Conservation (phyloP, 2,113 vertebrate genomes). For the Podiceps cristatus region DNA sequence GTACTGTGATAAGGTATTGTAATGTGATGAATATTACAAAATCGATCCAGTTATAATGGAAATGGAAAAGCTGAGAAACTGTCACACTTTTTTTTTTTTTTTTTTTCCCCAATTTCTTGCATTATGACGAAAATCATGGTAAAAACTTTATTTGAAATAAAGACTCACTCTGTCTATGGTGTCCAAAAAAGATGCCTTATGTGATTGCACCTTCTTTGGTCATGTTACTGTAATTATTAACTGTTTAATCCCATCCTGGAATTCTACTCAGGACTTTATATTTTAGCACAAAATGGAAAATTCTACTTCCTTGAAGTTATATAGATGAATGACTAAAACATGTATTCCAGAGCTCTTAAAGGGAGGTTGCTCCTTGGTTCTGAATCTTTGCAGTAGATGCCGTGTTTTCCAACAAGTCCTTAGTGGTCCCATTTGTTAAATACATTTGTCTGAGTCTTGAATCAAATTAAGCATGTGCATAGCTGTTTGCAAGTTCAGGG, state of each 20-base stretch:
- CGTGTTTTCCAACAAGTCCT: neutral
- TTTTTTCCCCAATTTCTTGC: neutral
- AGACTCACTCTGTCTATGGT: neutral
- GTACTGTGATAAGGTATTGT: neutral
- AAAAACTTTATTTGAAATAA: neutral
- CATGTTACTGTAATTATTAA: neutral
- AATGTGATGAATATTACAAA: neutral
- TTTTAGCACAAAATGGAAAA: constrained; percentile 15
- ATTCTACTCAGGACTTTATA: neutral
- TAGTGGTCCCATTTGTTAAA: constrained; percentile 26
- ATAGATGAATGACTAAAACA: constrained; percentile 16
- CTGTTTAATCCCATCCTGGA: neutral
- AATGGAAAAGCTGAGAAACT: neutral
- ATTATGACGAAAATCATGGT: neutral
- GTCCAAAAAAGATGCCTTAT: neutral
- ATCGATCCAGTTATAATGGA: neutral
- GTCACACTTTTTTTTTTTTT: neutral
- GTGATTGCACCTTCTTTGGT: neutral
- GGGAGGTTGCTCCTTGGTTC: neutral
- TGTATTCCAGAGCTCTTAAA: constrained; percentile 6
- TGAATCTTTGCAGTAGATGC: neutral
- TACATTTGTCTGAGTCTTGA: constrained; percentile 35
- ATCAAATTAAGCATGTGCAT: neutral
- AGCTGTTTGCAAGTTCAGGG: neutral
- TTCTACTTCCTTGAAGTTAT: constrained; percentile 27